A percentile compares a stretch with the other conserved stretches of the same genome.
Evolutionary conservation across 2,797 vertebrate species (phyloP).

Genomic region (Cuniculus paca): DNA sequence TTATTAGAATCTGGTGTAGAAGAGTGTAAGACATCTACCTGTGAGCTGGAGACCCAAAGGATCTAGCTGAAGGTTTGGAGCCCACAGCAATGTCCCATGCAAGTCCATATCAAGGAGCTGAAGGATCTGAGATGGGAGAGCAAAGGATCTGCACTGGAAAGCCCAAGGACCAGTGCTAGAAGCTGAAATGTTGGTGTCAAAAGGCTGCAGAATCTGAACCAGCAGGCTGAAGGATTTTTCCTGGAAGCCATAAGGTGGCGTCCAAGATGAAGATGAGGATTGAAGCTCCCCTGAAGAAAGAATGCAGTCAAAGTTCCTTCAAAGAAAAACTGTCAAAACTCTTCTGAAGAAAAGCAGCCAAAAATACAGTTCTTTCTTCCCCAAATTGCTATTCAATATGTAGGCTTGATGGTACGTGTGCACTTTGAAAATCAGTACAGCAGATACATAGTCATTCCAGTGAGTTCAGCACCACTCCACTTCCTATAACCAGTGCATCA

Average conservation of each 20-base stretch:
- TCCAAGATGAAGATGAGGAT: background rate
- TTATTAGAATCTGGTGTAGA: background rate
- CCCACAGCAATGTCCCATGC: background rate
- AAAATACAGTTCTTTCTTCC: background rate
- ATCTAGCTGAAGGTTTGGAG: background rate
- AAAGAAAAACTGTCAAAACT: background rate
- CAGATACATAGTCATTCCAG: background rate
- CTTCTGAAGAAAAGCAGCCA: background rate
- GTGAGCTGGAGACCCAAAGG: background rate
- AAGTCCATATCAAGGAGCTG: background rate
- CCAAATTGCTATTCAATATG: background rate
- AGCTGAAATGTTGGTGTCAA: background rate
- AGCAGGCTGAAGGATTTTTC: background rate
- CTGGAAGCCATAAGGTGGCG: background rate
- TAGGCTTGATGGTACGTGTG: background rate
- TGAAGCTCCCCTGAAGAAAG: background rate
- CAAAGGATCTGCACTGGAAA: background rate
- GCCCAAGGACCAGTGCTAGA: background rate
- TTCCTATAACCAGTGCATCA: background rate
- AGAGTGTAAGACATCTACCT: background rate
- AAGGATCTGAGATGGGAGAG: background rate
- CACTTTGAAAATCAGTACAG: background rate
- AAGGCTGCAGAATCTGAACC: background rate
- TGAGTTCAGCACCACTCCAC: background rate
- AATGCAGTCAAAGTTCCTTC: background rate